Evolutionary conservation across 1,140 invertebrate genomes (phyloP).

Genomic region (Oryzaephilus surinamensis): DNA sequence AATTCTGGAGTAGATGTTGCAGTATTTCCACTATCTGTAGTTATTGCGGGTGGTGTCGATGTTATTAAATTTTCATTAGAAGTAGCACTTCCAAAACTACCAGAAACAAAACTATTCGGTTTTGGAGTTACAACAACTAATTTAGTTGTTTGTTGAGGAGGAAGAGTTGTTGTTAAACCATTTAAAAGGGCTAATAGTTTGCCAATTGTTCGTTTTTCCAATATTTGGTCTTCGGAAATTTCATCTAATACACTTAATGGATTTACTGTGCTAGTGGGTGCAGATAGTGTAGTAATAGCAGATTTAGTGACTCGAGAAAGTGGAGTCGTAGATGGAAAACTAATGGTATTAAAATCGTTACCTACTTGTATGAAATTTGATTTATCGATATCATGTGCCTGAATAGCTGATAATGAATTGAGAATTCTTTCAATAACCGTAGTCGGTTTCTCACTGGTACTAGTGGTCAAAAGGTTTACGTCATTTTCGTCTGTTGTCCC

Average conservation of each 20-base stretch:
- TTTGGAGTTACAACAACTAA: conserved; percentile 27
- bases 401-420: conserved; percentile 32
- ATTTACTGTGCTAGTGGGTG: conserved; percentile 21
- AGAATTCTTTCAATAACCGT: conserved; percentile 35
- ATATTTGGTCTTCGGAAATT: conserved; percentile 22
- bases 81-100: background rate
- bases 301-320: conserved; percentile 22
- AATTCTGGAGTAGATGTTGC: too few species aligned
- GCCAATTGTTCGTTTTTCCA: conserved; percentile 27
- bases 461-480: conserved; percentile 16
- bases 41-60: conserved; percentile 4
- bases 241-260: conserved; percentile 23
- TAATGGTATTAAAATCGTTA: conserved; percentile 26
- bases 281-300: conserved; percentile 19
- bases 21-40: conserved; percentile 1
- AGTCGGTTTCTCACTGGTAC: conserved; percentile 34
- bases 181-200: conserved; percentile 28
- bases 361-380: conserved; percentile 24
- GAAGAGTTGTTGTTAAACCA: conserved; percentile 18
- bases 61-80: conserved; percentile 5
- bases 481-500: conserved; percentile 10
- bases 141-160: conserved; percentile 11
- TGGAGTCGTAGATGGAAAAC: conserved; percentile 22
- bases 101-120: conserved; percentile 10
- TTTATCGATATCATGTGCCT: conserved; percentile 17